Evolutionary conservation across 2,797 vertebrate genomes (phyloP).

Genomic region (Sus cebifrons): DNA sequence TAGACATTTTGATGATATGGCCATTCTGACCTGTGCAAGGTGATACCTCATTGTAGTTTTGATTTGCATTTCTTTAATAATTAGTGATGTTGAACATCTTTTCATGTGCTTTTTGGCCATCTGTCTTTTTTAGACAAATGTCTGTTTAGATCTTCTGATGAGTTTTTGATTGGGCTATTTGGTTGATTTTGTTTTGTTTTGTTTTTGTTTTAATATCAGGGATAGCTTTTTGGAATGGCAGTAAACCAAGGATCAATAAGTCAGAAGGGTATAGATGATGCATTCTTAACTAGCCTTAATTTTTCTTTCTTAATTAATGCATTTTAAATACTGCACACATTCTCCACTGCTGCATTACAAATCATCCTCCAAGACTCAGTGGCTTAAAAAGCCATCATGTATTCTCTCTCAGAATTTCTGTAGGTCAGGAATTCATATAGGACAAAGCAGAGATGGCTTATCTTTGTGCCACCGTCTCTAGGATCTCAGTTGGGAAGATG

Average conservation of each 20-base stretch:
- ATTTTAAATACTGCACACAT: conserved; percentile 56
- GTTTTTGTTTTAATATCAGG: not conserved
- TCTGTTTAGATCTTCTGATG: too few relatives aligned
- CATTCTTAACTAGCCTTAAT: conserved; percentile 58
- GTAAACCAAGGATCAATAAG: not conserved
- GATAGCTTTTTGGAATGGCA: not conserved
- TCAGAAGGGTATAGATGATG: not conserved
- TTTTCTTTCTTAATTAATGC: conserved; percentile 49
- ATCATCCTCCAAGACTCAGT: not conserved
- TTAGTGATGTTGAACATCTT: too few relatives aligned
- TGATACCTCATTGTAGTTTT: too few relatives aligned
- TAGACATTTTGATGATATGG: too few relatives aligned
- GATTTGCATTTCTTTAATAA: too few relatives aligned
- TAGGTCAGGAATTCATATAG: conserved; percentile 41
- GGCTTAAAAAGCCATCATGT: not conserved
- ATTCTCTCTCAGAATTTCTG: conserved; percentile 30
- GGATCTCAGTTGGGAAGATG: not conserved
- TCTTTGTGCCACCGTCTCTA: not conserved
- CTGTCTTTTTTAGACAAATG: too few relatives aligned
- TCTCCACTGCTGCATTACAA: not conserved
- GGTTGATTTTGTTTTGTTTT: too few relatives aligned
- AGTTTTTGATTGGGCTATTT: too few relatives aligned
- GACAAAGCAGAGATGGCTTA: not conserved
- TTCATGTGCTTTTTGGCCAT: too few relatives aligned
- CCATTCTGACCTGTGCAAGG: too few relatives aligned